Evolutionary conservation across 1,140 invertebrate genomes (phyloP).

Genomic region (Augochlora pura): DNA sequence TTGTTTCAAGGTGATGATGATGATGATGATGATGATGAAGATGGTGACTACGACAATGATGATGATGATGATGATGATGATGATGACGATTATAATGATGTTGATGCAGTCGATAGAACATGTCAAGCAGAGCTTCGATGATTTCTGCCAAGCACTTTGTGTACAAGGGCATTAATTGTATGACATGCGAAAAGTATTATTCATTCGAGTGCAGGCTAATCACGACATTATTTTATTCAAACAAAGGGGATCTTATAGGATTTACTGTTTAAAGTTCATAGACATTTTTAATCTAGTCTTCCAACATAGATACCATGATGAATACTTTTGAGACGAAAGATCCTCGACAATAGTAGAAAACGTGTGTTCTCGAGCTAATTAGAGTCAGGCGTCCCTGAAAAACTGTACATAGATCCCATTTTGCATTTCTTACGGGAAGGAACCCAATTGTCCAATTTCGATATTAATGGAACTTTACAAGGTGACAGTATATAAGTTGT

Average conservation of each 20-base stretch:
- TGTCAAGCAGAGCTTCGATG: slow-evolving; percentile 14
- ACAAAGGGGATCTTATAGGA: slow-evolving; percentile 41
- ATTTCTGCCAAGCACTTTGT: slow-evolving; percentile 34
- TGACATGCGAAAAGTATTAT: slow-evolving; percentile 60
- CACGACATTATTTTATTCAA: slow-evolving; percentile 50
- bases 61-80: too few relatives aligned
- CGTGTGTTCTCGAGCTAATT: slow-evolving; percentile 40
- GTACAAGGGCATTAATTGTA: slow-evolving; percentile 52
- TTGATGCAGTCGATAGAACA: neutral
- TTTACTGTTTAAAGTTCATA: slow-evolving; percentile 65
- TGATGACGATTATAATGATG: neutral
- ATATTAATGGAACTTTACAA: too few relatives aligned
- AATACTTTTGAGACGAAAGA: slow-evolving; percentile 24
- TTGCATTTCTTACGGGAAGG: slow-evolving; percentile 1
- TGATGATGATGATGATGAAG: too few relatives aligned
- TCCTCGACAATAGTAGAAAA: slow-evolving; percentile 16
- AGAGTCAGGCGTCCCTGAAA: slow-evolving; percentile 21
- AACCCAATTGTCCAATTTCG: too few relatives aligned
- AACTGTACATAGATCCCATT: slow-evolving; percentile 53
- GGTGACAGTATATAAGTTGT: too few relatives aligned
- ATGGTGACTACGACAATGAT: too few relatives aligned
- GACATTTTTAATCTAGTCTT: slow-evolving; percentile 72
- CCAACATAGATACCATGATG: slow-evolving; percentile 58
- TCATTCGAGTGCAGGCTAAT: slow-evolving; percentile 50
- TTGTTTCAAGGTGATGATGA: neutral